Conservation (phyloP, 2,797 vertebrate species). For the Erethizon dorsatum region DNA sequence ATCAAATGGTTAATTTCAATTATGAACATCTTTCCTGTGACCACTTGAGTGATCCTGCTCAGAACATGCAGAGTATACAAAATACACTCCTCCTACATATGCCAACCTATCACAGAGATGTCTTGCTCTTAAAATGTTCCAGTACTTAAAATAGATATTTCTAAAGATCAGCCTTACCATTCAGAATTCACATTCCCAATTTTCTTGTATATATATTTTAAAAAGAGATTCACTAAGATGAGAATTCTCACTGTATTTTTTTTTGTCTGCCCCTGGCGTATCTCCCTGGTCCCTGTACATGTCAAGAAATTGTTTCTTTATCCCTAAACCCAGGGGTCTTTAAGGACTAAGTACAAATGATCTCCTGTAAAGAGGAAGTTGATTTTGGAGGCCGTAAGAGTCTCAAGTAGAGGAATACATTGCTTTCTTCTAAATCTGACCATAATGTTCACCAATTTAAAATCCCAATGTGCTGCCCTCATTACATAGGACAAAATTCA, state of each 20-base stretch:
- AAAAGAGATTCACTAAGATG: neutral
- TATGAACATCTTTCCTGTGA: conserved; percentile 69
- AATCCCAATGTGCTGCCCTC: neutral
- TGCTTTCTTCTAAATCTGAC: neutral
- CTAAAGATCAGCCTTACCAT: conserved; percentile 74
- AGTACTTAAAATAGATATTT: conserved; percentile 77
- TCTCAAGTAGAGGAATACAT: neutral
- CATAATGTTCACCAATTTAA: neutral
- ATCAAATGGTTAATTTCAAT: conserved; percentile 79
- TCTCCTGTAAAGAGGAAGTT: neutral
- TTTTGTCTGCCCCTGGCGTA: neutral
- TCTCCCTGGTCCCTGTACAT: neutral
- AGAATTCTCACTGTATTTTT: conserved; percentile 25
- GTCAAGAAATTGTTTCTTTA: conserved; percentile 26
- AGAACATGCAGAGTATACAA: conserved; percentile 67
- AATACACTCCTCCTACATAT: conserved; percentile 60
- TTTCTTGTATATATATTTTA: neutral
- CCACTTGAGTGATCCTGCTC: conserved; percentile 19
- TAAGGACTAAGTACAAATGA: neutral
- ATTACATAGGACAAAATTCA: neutral
- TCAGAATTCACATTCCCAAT: conserved; percentile 64
- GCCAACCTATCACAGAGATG: conserved; percentile 3
- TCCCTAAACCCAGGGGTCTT: neutral
- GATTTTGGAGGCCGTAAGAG: neutral
- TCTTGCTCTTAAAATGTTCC: conserved; percentile 76